Percentiles rank a stretch among this genome's conserved stretches.
Conservation (phyloP, 2,797 vertebrate species). For the Carcharodon carcharias region DNA sequence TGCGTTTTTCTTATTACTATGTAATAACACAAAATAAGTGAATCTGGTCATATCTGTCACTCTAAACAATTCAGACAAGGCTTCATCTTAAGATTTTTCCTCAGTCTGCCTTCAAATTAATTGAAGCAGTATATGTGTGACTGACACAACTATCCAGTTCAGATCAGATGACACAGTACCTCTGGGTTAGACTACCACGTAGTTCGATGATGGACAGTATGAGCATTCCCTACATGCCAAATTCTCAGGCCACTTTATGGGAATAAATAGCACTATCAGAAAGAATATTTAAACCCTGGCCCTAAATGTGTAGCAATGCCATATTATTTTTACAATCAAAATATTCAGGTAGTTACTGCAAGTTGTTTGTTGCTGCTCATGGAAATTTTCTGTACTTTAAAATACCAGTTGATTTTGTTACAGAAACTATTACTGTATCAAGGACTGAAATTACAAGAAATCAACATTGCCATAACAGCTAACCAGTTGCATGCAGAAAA, state of each 20-base stretch:
- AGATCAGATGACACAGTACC: background rate
- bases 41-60: background rate
- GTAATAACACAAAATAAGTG: background rate
- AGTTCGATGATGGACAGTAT: background rate
- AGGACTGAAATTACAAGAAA: background rate
- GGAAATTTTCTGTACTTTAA: background rate
- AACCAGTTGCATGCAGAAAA: background rate
- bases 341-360: background rate
- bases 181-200: background rate
- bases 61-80: background rate
- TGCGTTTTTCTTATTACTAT: background rate
- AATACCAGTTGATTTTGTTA: background rate
- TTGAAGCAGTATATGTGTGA: background rate
- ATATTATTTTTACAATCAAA: background rate
- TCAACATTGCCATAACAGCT: background rate
- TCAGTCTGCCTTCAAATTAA: background rate
- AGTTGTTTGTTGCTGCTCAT: background rate
- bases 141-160: background rate
- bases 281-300: background rate
- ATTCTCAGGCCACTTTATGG: background rate
- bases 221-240: background rate
- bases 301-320: background rate
- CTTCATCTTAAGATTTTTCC: background rate
- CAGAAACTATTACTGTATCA: background rate
- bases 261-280: background rate